These are phyloP conservation scores for Patella caerulea DNA, from an alignment of 2,888 invertebrate genomes.

Conservation along the genomic window DNA sequence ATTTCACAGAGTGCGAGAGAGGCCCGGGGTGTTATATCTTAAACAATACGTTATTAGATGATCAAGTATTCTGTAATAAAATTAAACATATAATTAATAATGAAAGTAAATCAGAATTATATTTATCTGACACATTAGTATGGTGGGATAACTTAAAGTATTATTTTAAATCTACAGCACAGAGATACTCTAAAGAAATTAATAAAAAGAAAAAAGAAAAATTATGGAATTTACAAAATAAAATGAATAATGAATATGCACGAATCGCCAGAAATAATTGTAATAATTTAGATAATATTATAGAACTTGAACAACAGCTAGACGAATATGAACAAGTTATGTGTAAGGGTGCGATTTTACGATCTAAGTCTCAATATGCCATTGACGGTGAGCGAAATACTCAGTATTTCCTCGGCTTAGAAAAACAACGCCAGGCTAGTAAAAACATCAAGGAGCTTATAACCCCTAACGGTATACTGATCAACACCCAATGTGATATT, in stretches of 20 bases:
- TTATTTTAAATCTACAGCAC: constrained; percentile 17
- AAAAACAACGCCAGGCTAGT: not conserved
- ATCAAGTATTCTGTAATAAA: not conserved
- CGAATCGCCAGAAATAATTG: not conserved
- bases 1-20: not conserved
- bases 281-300: not conserved
- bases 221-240: constrained; percentile 21
- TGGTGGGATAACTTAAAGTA: constrained; percentile 34
- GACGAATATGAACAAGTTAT: not conserved
- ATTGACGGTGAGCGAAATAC: not conserved
- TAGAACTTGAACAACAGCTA: not conserved
- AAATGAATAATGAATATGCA: constrained; percentile 14
- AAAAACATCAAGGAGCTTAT: not conserved
- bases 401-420: not conserved
- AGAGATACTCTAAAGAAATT: constrained; percentile 12
- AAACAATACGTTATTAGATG: not conserved
- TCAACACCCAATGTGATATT: not conserved
- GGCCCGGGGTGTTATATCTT: not conserved
- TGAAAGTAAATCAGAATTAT: not conserved
- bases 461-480: not conserved
- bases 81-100: not conserved
- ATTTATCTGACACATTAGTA: constrained; percentile 14
- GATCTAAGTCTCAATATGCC: not conserved
- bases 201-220: constrained; percentile 12
- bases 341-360: not conserved